Conservation (phyloP, 2,797 vertebrate species). For the Bovichtus variegatus region DNA sequence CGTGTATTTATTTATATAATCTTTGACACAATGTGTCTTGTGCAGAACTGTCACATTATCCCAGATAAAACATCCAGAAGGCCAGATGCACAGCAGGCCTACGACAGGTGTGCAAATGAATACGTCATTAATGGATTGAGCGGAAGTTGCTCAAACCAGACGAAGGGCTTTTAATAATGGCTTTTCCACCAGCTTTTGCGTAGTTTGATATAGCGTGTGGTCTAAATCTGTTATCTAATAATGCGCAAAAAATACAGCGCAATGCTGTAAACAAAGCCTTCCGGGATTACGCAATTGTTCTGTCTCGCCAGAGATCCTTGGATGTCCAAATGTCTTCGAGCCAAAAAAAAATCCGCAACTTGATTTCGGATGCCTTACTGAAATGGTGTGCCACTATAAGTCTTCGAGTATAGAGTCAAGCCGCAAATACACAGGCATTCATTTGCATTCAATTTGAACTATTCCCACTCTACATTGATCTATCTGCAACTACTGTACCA, state of each 20-base stretch:
- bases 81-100: slow-evolving; percentile 37
- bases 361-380: slow-evolving; percentile 18
- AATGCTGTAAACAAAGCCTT: slow-evolving; percentile 29
- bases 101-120: slow-evolving; percentile 49
- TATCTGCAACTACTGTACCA: background rate
- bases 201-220: slow-evolving; percentile 13
- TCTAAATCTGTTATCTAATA: slow-evolving; percentile 43
- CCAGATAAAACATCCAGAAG: slow-evolving; percentile 21
- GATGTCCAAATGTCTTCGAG: slow-evolving; percentile 22
- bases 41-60: slow-evolving; percentile 4
- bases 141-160: slow-evolving; percentile 28
- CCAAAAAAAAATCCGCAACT: slow-evolving; percentile 9
- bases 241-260: slow-evolving; percentile 15
- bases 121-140: slow-evolving; percentile 38
- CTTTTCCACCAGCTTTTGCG: slow-evolving; percentile 28
- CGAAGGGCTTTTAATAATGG: slow-evolving; percentile 35
- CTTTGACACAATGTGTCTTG: slow-evolving; percentile 23
- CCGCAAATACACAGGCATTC: slow-evolving; percentile 16
- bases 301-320: background rate
- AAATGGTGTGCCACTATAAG: slow-evolving; percentile 1
- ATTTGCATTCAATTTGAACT: slow-evolving; percentile 32
- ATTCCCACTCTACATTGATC: slow-evolving; percentile 11
- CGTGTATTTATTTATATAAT: slow-evolving; percentile 44
- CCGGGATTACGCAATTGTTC: background rate
- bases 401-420: slow-evolving; percentile 2